A percentile compares a stretch with the other conserved stretches of the same genome.
phyloP scores from a whole-genome alignment of 2,888 invertebrate species.

The Odontocerum albicorne region DNA sequence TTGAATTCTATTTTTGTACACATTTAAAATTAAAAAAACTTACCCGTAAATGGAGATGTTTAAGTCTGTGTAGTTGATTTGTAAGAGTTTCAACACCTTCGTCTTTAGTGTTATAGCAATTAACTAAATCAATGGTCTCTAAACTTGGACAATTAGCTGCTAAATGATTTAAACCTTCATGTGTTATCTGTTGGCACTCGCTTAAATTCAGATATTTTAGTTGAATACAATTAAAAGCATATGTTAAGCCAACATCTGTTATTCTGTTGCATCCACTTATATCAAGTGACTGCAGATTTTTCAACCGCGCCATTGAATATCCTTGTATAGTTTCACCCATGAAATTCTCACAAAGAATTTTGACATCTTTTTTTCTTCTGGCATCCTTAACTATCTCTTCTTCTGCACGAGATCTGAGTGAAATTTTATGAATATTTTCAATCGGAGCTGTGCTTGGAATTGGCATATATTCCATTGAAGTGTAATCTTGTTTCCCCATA shows the following conservation, averaged over 20 bases:
- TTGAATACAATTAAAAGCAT: conserved; percentile 68
- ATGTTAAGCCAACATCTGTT: conserved; percentile 70
- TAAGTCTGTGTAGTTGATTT: conserved; percentile 52
- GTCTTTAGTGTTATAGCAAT: conserved; percentile 71
- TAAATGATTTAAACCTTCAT: conserved; percentile 63
- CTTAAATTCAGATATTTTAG: conserved; percentile 63
- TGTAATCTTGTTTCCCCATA: conserved; percentile 46
- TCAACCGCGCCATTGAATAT: conserved; percentile 58
- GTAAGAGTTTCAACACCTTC: conserved; percentile 53
- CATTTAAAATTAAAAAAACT: conserved; percentile 35
- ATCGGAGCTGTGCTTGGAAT: not conserved
- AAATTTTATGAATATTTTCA: conserved; percentile 47
- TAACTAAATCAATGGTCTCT: conserved; percentile 66
- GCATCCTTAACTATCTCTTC: conserved; percentile 70
- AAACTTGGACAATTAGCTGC: conserved; percentile 69
- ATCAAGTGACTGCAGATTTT: conserved; percentile 61
- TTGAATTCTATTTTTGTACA: no score
- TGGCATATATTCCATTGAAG: not conserved
- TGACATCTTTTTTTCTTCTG: conserved; percentile 62
- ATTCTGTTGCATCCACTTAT: conserved; percentile 70
- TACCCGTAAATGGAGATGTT: conserved; percentile 61
- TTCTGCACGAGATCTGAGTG: conserved; percentile 67
- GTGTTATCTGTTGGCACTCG: conserved; percentile 69
- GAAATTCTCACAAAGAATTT: conserved; percentile 62
- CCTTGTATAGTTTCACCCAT: conserved; percentile 49